Conservation (phyloP, 1,140 invertebrate genomes). For the Macrobrachium rosenbergii region DNA sequence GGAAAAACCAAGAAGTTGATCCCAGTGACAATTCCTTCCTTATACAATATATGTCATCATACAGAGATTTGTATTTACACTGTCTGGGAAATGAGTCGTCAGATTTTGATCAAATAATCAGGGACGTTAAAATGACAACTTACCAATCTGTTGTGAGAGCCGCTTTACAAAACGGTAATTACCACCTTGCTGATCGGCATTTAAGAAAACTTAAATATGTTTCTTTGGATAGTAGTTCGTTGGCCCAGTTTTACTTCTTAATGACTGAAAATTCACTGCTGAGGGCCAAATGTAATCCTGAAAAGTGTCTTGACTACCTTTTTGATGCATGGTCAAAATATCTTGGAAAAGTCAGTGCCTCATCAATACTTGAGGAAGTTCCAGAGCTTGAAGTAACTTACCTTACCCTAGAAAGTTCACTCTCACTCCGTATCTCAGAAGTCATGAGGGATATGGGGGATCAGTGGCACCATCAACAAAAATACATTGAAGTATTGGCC, state of each 20-base stretch:
- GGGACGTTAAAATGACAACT: conserved; percentile 45
- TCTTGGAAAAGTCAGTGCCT: conserved; percentile 54
- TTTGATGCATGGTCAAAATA: conserved; percentile 62
- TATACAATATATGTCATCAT: conserved; percentile 54
- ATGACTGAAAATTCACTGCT: conserved; percentile 50
- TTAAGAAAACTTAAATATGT: conserved; percentile 54
- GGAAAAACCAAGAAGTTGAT: conserved; percentile 42
- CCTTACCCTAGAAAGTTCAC: conserved; percentile 48
- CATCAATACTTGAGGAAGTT: conserved; percentile 15
- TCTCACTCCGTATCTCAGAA: conserved; percentile 54
- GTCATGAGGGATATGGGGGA: conserved; percentile 46
- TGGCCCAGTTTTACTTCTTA: conserved; percentile 57
- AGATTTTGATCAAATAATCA: conserved; percentile 31
- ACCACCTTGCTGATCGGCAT: conserved; percentile 57
- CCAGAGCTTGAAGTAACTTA: conserved; percentile 50
- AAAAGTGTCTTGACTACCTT: conserved; percentile 39
- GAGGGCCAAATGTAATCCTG: conserved; percentile 35
- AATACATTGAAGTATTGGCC: conserved; percentile 48
- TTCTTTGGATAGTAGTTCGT: conserved; percentile 9
- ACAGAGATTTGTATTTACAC: conserved; percentile 59
- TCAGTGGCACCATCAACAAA: conserved; percentile 35
- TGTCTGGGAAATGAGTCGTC: conserved; percentile 41
- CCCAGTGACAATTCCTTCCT: conserved; percentile 31
- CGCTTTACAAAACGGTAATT: conserved; percentile 56
- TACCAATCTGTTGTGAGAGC: conserved; percentile 54